Conservation (phyloP, 2,797 vertebrate species). For the Lophotriccus pileatus region DNA sequence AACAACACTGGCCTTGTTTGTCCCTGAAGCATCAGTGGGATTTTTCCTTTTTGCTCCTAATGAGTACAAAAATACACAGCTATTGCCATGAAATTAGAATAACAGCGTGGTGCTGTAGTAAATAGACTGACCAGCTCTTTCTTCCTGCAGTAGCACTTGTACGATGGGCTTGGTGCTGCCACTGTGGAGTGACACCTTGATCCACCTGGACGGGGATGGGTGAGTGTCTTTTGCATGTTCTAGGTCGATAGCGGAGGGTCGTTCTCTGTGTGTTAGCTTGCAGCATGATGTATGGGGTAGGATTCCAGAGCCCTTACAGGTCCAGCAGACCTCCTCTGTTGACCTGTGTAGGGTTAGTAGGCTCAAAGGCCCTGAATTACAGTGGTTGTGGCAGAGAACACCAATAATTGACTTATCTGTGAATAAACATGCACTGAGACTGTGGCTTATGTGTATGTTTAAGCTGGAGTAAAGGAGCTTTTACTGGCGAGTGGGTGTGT, state of each 20-base stretch:
- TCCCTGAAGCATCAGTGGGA: neutral
- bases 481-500: constrained; percentile 48
- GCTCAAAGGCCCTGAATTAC: neutral
- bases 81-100: neutral
- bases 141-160: constrained; percentile 81
- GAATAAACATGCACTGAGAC: constrained; percentile 24
- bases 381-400: neutral
- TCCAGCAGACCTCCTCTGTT: neutral
- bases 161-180: constrained; percentile 94
- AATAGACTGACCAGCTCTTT: neutral
- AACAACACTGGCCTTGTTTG: neutral
- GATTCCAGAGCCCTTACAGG: neutral
- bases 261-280: neutral
- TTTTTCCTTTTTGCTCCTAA: neutral
- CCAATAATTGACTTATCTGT: constrained; percentile 57
- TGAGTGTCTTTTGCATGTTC: constrained; percentile 70
- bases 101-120: neutral
- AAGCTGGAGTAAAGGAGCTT: constrained; percentile 62
- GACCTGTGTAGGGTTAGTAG: neutral
- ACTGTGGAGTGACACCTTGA: constrained; percentile 96
- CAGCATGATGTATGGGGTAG: neutral
- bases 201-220: constrained; percentile 99
- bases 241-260: neutral
- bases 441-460: constrained; percentile 36
- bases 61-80: neutral